Base-by-base conservation (phyloP, 2,888 invertebrate genomes). In the Arrhopalites spinosus region DNA sequence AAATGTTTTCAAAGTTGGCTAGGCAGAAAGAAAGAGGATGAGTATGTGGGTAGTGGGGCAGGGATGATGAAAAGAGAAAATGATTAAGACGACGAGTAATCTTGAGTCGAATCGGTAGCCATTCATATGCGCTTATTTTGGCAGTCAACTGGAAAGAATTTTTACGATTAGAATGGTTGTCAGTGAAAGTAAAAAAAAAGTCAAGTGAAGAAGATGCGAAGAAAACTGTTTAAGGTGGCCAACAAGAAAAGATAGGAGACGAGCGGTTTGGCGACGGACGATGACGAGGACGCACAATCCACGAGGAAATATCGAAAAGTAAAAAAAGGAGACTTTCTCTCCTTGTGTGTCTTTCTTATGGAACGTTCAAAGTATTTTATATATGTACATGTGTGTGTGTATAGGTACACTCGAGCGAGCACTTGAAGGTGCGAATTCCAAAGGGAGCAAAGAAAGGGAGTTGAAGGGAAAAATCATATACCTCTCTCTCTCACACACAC, bases 381-480 rank as follows among this genome's bases (percentile, higher is more conserved):
- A 30, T 45, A 23, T 45, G 67, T 45, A 27, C 20, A 50, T 47
- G 50, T 45, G 25, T 68, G 15, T 68, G 68, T 47, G 47, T 15
- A 25, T n/a, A 29, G 53, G 27, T 69, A 23, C 53, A 23, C 27
- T 50, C 30, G 50, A 69, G 50, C 53, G 53, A 69, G 53, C 69
- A 69, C 69, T 69, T 69, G 69, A 69, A 69, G 50, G 69, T 69
- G 69, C 69, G 27, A 69, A 69, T 69, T 69, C 69, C 69, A 69
- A 53, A 68, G 68, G 25, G 47, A 68, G 23, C 45, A 68, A 68
- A 59, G 45, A 25, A 27, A 25, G 53, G 53, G 30, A 50, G 53
- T 17, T 69, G 69, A 53, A 64, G 68, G 73, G 75, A 72, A 47
- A 74, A 76, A 76, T 74, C 64, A 76, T 75, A 74, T 53, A 66